Evolutionary conservation across 2,113 vertebrate species (phyloP).

Genomic region (Dicrurus megarhynchus): DNA sequence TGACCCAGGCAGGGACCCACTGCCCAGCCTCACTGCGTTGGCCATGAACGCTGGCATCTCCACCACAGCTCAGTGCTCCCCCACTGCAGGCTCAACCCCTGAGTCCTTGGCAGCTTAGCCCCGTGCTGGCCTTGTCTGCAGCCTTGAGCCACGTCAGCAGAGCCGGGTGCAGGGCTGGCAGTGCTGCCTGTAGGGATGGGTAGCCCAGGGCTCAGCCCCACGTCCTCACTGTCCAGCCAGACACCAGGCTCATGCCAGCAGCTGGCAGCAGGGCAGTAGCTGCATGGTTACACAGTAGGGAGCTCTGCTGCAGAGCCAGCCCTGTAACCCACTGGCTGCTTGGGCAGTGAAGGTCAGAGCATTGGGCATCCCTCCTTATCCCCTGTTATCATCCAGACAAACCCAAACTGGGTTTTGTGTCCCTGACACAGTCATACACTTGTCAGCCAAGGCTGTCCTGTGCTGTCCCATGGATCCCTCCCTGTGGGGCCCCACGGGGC

Average conservation of each 20-base stretch:
- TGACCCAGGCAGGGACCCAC: background rate
- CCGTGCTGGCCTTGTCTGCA: fast-evolving
- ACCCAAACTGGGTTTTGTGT: background rate
- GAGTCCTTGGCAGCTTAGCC: background rate
- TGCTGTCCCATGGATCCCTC: fast-evolving
- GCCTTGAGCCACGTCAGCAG: background rate
- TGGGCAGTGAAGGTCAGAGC: background rate
- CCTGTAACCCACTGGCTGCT: background rate
- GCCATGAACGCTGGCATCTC: background rate
- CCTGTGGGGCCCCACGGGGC: fast-evolving
- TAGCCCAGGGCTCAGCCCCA: background rate
- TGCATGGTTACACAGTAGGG: fast-evolving
- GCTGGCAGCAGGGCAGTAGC: background rate
- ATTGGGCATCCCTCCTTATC: background rate
- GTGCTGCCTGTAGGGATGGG: fast-evolving
- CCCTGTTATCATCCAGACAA: background rate
- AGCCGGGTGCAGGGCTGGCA: fast-evolving
- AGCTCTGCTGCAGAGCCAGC: background rate
- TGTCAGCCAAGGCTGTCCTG: background rate
- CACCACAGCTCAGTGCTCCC: background rate
- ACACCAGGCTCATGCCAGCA: background rate
- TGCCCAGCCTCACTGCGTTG: fast-evolving
- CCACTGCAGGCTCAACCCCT: fast-evolving
- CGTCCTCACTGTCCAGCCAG: fast-evolving
- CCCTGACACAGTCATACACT: background rate